phyloP scores from a whole-genome alignment of 2,113 vertebrate genomes.

The Pelobates fuscus region DNA sequence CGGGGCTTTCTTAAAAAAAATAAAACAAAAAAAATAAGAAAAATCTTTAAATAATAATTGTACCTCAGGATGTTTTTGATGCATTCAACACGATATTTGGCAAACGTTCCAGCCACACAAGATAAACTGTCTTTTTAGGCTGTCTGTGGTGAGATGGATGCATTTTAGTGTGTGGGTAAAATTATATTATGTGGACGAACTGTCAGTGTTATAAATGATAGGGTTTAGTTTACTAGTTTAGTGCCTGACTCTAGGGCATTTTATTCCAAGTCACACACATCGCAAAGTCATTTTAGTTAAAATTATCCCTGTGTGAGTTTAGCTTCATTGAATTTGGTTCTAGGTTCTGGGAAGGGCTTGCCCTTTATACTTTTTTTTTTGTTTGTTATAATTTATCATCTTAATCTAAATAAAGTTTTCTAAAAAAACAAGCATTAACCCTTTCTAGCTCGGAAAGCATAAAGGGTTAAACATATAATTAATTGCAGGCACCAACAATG shows the following conservation, averaged over 20 bases:
- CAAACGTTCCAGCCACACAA: background rate
- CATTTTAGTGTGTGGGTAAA: conserved; percentile 21
- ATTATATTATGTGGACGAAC: conserved; percentile 29
- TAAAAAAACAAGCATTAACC: too few relatives aligned
- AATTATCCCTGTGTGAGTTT: conserved; percentile 32
- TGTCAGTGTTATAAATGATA: conserved; percentile 42
- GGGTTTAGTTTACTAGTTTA: conserved; percentile 37
- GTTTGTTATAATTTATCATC: background rate
- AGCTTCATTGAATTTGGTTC: conserved; percentile 18
- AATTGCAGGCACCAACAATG: too few relatives aligned
- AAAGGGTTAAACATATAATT: too few relatives aligned
- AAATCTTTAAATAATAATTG: too few relatives aligned
- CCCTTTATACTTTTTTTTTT: conserved; percentile 1
- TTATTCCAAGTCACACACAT: conserved; percentile 17
- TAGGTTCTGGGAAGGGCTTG: background rate
- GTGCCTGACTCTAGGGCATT: conserved; percentile 27
- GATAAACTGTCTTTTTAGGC: background rate
- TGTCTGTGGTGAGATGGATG: conserved; percentile 17
- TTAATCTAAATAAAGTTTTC: background rate
- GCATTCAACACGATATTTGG: background rate
- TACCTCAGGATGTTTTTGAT: background rate
- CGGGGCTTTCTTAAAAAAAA: too few relatives aligned
- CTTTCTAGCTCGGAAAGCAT: too few relatives aligned
- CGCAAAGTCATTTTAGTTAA: conserved; percentile 36
- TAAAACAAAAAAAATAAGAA: too few relatives aligned